phyloP scores from a whole-genome alignment of 2,888 invertebrate species.

The Bruchidius siliquastri region DNA sequence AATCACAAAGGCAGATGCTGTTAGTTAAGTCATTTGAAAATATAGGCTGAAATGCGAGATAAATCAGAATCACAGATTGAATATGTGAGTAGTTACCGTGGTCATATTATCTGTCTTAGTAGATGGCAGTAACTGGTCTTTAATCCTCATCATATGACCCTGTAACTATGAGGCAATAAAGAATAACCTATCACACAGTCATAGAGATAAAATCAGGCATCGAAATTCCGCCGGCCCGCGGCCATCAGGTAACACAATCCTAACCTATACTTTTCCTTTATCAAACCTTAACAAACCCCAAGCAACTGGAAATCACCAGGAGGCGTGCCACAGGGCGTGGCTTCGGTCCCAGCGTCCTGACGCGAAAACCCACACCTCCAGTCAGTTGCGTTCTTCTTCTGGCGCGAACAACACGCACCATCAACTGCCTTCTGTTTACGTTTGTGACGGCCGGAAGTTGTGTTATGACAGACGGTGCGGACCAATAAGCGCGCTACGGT shows the following conservation, averaged over 20 bases:
- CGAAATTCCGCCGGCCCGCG: not conserved
- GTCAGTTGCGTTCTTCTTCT: constrained; percentile 25
- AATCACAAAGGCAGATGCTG: too few relatives aligned
- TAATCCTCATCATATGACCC: too few relatives aligned
- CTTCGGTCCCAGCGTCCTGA: constrained; percentile 18
- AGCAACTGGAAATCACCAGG: constrained; percentile 1
- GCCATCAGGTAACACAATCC: not conserved
- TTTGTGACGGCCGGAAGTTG: not conserved
- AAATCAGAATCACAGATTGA: too few relatives aligned
- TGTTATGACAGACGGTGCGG: not conserved
- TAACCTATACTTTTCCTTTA: not conserved
- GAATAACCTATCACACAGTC: not conserved
- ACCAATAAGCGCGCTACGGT: not conserved
- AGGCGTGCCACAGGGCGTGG: constrained; percentile 24
- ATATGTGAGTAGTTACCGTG: too few relatives aligned
- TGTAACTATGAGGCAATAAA: not conserved
- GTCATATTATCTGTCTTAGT: too few relatives aligned
- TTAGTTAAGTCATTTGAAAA: too few relatives aligned
- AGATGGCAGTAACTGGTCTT: not conserved
- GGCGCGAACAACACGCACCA: not conserved
- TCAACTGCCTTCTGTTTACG: not conserved
- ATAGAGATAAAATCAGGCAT: not conserved
- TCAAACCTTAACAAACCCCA: not conserved
- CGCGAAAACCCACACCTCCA: constrained; percentile 32
- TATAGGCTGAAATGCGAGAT: too few relatives aligned